Evolutionary conservation across 1,140 invertebrate species (phyloP).

Genomic region (Aporrectodea caliginosa): DNA sequence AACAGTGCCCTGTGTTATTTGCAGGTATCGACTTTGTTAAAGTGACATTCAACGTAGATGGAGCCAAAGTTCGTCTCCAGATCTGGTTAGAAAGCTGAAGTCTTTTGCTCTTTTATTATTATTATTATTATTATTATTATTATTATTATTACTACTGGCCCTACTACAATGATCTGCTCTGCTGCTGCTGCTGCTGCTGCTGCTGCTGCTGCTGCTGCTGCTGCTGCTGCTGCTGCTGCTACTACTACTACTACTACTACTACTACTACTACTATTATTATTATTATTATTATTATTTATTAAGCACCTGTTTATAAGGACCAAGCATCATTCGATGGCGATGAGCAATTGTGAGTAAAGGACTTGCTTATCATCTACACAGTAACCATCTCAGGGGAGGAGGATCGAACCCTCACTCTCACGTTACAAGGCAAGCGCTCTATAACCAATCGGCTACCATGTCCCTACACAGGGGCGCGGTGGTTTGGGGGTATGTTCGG

Average conservation of each 20-base stretch:
- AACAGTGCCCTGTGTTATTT: too few species aligned
- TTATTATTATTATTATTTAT: not conserved
- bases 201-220: constrained; percentile 7
- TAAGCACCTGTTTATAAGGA: too few species aligned
- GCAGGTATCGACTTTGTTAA: constrained; percentile 48
- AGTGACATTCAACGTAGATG: constrained; percentile 47
- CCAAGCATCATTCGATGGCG: too few species aligned
- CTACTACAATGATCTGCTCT: too few species aligned
- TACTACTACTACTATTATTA: constrained; percentile 10
- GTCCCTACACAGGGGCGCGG: too few species aligned
- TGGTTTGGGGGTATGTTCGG: too few species aligned
- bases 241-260: constrained; percentile 6
- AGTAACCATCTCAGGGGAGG: too few species aligned
- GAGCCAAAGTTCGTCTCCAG: constrained; percentile 43
- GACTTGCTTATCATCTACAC: too few species aligned
- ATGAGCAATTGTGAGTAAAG: too few species aligned
- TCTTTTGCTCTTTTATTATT: not conserved
- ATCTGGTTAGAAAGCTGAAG: constrained; percentile 46
- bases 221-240: constrained; percentile 7
- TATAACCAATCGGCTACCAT: too few species aligned
- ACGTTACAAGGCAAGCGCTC: too few species aligned
- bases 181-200: constrained; percentile 7
- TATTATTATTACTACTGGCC: not conserved
- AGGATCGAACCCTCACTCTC: too few species aligned
- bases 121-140: not conserved